Evolutionary conservation across 2,113 vertebrate genomes (phyloP).

Genomic region (Xiphophorus hellerii): DNA sequence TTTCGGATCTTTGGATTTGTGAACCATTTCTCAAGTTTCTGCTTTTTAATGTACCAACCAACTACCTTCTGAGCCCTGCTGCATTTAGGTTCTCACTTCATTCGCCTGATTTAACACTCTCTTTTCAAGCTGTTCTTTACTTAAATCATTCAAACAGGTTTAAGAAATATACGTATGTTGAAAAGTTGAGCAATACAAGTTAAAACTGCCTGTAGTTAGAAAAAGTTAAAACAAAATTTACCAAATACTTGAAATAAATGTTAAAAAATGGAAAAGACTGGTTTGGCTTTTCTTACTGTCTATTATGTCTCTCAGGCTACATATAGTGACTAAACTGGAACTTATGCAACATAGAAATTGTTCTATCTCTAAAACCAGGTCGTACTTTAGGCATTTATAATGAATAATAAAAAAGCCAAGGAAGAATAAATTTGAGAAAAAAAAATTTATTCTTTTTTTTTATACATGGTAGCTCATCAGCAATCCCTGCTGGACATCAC

Average conservation of each 20-base stretch:
- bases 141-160: background rate
- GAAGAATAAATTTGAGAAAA: conserved; percentile 1
- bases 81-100: background rate
- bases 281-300: background rate
- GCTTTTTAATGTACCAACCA: background rate
- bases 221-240: background rate
- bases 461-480: conserved; percentile 34
- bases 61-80: background rate
- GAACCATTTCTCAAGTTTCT: background rate
- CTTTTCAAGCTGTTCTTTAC: background rate
- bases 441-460: conserved; percentile 5
- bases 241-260: background rate
- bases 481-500: conserved; percentile 63
- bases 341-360: background rate
- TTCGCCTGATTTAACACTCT: background rate
- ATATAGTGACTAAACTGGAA: background rate
- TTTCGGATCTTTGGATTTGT: background rate
- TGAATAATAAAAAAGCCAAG: conserved; percentile 4
- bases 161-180: background rate
- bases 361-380: background rate
- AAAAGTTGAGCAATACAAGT: background rate
- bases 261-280: background rate
- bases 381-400: conserved; percentile 6
- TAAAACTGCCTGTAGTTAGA: background rate
- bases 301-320: background rate